Evolutionary conservation across 2,888 invertebrate genomes (phyloP).

Genomic region (Rhyacophila evoluta): DNA sequence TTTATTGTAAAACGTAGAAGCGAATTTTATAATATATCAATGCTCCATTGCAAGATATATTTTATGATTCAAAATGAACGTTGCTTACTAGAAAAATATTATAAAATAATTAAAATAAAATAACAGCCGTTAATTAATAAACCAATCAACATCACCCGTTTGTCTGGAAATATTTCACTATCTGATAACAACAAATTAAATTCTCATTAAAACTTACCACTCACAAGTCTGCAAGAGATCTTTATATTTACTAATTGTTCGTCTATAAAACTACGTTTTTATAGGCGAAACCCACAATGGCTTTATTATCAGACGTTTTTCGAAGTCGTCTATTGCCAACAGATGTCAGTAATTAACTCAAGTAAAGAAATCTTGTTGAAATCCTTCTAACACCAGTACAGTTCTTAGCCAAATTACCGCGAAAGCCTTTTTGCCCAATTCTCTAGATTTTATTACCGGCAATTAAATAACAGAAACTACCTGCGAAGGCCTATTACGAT

Average conservation of each 20-base stretch:
- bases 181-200: not conserved
- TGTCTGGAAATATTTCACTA: no score
- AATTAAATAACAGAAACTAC: conserved; percentile 11
- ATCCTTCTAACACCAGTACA: not conserved
- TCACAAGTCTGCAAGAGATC: not conserved
- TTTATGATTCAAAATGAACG: no score
- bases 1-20: no score
- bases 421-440: not conserved
- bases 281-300: not conserved
- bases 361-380: conserved; percentile 5
- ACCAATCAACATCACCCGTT: no score
- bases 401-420: not conserved
- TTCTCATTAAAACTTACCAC: not conserved
- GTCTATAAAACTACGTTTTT: not conserved
- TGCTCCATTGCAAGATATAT: no score
- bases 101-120: no score
- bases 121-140: no score
- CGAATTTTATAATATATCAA: no score
- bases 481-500: conserved; percentile 8
- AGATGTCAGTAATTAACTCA: conserved; percentile 17
- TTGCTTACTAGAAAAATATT: no score
- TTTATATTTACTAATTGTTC: not conserved
- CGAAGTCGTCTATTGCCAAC: not conserved
- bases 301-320: not conserved
- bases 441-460: not conserved